Percentiles rank a stretch among this genome's conserved stretches.
Evolutionary conservation across 1,140 invertebrate species (phyloP).

Genomic region (Harpegnathos saltator): DNA sequence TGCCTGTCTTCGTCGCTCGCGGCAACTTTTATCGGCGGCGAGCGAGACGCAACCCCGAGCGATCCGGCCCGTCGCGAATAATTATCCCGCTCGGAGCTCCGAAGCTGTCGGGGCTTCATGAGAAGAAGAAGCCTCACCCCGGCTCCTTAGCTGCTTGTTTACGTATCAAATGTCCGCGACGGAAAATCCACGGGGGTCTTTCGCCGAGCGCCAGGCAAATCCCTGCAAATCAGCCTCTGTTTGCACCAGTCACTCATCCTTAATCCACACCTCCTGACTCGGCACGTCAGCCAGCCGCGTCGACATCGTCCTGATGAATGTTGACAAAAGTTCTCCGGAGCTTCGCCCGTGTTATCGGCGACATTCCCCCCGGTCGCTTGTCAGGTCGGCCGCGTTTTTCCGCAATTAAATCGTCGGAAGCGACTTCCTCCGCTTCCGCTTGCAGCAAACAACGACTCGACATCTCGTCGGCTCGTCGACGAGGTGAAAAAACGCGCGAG

Average conservation of each 20-base stretch:
- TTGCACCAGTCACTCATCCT: conserved; percentile 61
- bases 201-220: conserved; percentile 28
- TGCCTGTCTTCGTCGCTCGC: too few species aligned
- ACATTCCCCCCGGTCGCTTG: conserved; percentile 3
- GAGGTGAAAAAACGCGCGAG: too few species aligned
- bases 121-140: too few species aligned
- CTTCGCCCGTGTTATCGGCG: not conserved
- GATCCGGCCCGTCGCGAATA: too few species aligned
- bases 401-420: conserved; percentile 9
- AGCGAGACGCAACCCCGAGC: too few species aligned
- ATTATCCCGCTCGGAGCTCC: too few species aligned
- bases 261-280: conserved; percentile 44
- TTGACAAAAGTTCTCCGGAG: conserved; percentile 48
- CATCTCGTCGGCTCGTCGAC: not conserved
- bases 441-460: not conserved
- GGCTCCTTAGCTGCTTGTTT: conserved; percentile 53
- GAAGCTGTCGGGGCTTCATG: too few species aligned
- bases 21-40: too few species aligned
- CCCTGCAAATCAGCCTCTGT: conserved; percentile 67
- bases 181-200: not conserved
- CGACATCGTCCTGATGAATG: conserved; percentile 54
- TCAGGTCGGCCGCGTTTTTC: not conserved
- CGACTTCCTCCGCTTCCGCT: not conserved
- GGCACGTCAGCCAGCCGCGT: conserved; percentile 8
- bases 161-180: conserved; percentile 30